phyloP scores from a whole-genome alignment of 2,888 invertebrate species.

The Aricia artaxerxes region DNA sequence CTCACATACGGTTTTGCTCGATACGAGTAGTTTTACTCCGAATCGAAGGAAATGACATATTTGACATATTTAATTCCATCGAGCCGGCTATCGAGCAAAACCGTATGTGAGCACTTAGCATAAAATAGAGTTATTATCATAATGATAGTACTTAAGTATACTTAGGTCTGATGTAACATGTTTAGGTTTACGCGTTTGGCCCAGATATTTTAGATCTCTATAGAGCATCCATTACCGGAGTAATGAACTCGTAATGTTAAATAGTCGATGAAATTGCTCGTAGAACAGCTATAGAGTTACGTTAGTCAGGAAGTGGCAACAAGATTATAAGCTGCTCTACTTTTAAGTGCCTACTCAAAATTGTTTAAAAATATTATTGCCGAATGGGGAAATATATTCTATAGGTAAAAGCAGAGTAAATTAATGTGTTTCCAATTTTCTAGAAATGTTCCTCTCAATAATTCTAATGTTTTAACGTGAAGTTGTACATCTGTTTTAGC shows the following conservation, averaged over 20 bases:
- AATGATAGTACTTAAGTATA: not conserved
- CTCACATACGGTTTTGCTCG: too few relatives aligned
- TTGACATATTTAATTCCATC: too few relatives aligned
- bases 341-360: not conserved
- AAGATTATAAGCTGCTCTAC: not conserved
- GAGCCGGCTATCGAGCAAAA: too few relatives aligned
- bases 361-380: not conserved
- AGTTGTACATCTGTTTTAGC: too few relatives aligned
- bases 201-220: conserved; percentile 14
- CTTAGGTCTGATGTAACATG: not conserved
- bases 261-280: conserved; percentile 16
- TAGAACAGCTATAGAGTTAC: not conserved
- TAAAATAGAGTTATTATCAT: not conserved
- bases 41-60: too few relatives aligned
- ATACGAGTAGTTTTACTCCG: too few relatives aligned
- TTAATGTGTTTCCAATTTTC: too few relatives aligned
- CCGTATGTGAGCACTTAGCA: too few relatives aligned
- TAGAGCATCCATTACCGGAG: not conserved
- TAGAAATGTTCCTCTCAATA: too few relatives aligned
- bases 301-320: conserved; percentile 3
- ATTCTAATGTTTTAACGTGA: too few relatives aligned
- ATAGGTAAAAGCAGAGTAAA: too few relatives aligned
- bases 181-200: conserved; percentile 7
- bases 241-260: conserved; percentile 24
- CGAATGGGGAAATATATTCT: too few relatives aligned